Conservation (phyloP, 2,113 vertebrate genomes). For the Sorex fumeus region DNA sequence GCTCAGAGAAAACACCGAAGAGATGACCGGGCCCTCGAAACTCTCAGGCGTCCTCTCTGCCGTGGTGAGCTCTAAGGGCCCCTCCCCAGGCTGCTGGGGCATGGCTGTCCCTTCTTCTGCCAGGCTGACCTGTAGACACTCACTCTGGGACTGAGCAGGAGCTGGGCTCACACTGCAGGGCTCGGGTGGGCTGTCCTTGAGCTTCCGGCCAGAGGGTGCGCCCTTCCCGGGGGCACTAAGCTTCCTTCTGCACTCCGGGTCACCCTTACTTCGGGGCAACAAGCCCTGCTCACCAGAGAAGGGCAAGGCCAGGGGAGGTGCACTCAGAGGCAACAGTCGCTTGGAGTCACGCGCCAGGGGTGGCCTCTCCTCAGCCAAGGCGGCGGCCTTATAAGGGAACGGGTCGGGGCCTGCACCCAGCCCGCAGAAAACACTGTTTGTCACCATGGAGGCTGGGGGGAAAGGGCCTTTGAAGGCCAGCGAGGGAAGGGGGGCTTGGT, state of each 20-base stretch:
- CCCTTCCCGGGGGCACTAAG: conserved; percentile 48
- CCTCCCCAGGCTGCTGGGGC: neutral
- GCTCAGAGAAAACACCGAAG: conserved; percentile 96
- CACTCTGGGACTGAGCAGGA: conserved; percentile 7
- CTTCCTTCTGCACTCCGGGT: conserved; percentile 56
- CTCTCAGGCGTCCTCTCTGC: conserved; percentile 66
- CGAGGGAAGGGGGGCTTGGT: conserved; percentile 79
- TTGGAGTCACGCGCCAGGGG: neutral
- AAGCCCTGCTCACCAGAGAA: conserved; percentile 67
- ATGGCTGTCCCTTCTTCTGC: conserved; percentile 65
- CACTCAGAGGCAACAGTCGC: conserved; percentile 36
- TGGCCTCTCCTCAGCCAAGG: conserved; percentile 51
- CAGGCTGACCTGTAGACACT: conserved; percentile 55
- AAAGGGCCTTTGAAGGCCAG: conserved; percentile 66
- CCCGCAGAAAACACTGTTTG: conserved; percentile 46
- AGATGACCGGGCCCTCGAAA: conserved; percentile 94
- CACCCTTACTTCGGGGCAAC: conserved; percentile 42
- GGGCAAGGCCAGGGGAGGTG: neutral
- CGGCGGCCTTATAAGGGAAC: neutral
- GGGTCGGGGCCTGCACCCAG: conserved; percentile 13
- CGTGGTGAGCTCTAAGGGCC: conserved; percentile 75
- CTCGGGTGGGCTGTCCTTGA: conserved; percentile 39
- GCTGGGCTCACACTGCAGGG: conserved; percentile 4
- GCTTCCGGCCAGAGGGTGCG: neutral
- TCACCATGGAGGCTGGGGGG: conserved; percentile 67